Conservation (phyloP, 53 echinoderm and acorn worm species). For the Henricia sp. region DNA sequence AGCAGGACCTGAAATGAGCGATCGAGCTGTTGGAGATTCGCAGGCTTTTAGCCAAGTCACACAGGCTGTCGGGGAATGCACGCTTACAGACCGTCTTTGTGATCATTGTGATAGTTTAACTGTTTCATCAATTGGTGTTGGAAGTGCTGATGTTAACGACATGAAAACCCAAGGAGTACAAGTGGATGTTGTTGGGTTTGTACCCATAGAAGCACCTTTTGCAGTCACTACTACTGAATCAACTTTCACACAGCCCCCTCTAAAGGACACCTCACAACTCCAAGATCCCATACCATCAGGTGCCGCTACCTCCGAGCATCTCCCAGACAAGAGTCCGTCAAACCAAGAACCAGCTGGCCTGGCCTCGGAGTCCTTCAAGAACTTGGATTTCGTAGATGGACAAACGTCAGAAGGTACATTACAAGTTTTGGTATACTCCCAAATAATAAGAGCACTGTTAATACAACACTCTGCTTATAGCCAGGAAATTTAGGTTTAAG, state of each 20-base stretch:
- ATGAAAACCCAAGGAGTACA: conserved; percentile 72
- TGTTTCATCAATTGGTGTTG: conserved; percentile 68
- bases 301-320: conserved; percentile 6
- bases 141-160: conserved; percentile 70
- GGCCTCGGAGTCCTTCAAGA: background rate
- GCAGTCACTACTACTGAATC: conserved; percentile 30
- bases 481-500: too few species aligned
- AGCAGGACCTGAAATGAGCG: conserved; percentile 47
- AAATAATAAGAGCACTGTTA: too few species aligned
- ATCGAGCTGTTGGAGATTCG: conserved; percentile 65
- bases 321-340: background rate
- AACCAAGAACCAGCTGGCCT: background rate
- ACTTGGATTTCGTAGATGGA: conserved; percentile 12
- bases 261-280: conserved; percentile 7
- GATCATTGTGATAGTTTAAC: conserved; percentile 75
- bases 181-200: conserved; percentile 28
- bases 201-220: conserved; percentile 19
- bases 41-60: conserved; percentile 36
- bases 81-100: conserved; percentile 74
- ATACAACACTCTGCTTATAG: too few species aligned
- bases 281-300: conserved; percentile 23
- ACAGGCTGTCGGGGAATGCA: conserved; percentile 71
- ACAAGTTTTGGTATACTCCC: too few species aligned
- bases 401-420: conserved; percentile 4
- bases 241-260: conserved; percentile 34